phyloP scores from a whole-genome alignment of 2,888 invertebrate genomes.

The Heteromyza rotundicornis region DNA sequence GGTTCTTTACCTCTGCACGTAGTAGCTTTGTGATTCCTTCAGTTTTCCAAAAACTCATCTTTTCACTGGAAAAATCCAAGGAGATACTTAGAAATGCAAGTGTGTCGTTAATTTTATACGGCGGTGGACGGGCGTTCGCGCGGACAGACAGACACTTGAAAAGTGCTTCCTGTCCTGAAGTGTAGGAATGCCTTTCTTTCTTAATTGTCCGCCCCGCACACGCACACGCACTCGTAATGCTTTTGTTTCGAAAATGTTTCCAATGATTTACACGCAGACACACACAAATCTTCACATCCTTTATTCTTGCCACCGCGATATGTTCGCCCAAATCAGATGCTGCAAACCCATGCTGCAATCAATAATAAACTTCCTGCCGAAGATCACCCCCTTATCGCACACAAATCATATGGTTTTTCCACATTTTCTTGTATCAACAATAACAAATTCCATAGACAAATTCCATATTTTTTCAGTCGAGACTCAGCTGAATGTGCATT shows the following conservation, averaged over 20 bases:
- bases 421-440: neutral
- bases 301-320: too few relatives aligned
- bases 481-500: too few relatives aligned
- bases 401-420: too few relatives aligned
- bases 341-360: neutral
- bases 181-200: neutral
- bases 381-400: too few relatives aligned
- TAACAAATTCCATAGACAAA: too few relatives aligned
- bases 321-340: too few relatives aligned
- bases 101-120: conserved; percentile 17
- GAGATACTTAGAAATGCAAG: conserved; percentile 10
- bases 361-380: conserved; percentile 6
- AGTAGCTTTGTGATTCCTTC: conserved; percentile 13
- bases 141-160: conserved; percentile 2
- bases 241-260: neutral
- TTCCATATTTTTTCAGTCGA: neutral
- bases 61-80: neutral
- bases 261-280: too few relatives aligned
- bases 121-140: too few relatives aligned
- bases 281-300: too few relatives aligned
- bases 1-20: neutral
- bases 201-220: too few relatives aligned
- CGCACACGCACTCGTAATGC: too few relatives aligned
- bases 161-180: conserved; percentile 24
- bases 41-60: neutral